Percentiles rank a stretch among this genome's conserved stretches.
phyloP scores from a whole-genome alignment of 2,888 invertebrate genomes.

The Macrophya annulata region DNA sequence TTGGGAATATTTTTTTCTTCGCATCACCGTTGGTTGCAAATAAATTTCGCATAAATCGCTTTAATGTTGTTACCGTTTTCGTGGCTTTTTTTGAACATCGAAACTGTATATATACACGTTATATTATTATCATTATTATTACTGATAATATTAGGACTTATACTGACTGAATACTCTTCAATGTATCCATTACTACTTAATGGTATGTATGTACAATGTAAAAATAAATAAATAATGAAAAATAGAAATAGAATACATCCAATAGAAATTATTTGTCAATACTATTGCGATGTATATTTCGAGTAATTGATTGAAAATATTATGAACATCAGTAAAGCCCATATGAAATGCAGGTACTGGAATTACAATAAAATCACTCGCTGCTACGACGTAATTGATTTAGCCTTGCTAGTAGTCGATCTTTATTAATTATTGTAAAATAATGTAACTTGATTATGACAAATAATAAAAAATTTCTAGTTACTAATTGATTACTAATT shows the following conservation, averaged over 20 bases:
- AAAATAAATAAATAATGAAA: not conserved
- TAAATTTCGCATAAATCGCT: constrained; percentile 13
- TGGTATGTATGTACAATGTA: constrained; percentile 43
- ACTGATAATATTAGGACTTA: constrained; percentile 45
- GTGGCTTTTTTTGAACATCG: constrained; percentile 53
- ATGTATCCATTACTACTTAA: constrained; percentile 50
- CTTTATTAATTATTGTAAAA: constrained; percentile 42
- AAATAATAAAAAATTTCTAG: constrained; percentile 58
- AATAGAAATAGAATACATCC: constrained; percentile 19
- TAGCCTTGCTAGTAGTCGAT: constrained; percentile 52
- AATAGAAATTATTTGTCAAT: constrained; percentile 3
- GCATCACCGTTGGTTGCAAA: constrained; percentile 6
- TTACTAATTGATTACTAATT: constrained; percentile 47
- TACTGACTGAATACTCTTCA: constrained; percentile 52
- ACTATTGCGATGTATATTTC: constrained; percentile 35
- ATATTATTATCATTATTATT: constrained; percentile 40
- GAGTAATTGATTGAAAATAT: not conserved
- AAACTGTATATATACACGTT: constrained; percentile 51
- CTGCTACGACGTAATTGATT: constrained; percentile 25
- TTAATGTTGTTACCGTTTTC: constrained; percentile 47
- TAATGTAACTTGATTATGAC: constrained; percentile 55
- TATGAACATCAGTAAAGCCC: constrained; percentile 28
- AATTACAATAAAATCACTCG: constrained; percentile 32
- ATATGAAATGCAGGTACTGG: not conserved
- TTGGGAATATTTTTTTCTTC: constrained; percentile 20